Conservation (phyloP, 35 echinoderm and acorn worm species). For the Lytechinus pictus region DNA sequence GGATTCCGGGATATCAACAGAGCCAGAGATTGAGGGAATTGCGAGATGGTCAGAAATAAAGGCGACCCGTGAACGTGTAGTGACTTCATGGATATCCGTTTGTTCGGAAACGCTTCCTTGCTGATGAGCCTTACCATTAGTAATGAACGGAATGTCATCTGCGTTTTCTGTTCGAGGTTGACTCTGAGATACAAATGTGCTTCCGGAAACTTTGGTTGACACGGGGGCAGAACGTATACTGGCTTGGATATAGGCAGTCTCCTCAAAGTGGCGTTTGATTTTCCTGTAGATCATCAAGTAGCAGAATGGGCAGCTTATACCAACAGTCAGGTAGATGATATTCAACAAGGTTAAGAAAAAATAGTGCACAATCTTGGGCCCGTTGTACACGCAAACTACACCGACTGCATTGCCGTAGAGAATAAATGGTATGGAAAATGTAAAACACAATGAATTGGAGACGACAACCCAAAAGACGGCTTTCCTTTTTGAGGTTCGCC, state of each 20-base stretch:
- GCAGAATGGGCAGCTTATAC: not conserved
- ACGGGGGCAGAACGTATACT: not conserved
- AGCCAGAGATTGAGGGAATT: not conserved
- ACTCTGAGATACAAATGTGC: too few species aligned
- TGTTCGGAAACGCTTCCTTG: too few species aligned
- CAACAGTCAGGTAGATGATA: too few species aligned
- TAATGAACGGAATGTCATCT: too few species aligned
- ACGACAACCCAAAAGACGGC: not conserved
- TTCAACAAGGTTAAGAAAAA: too few species aligned
- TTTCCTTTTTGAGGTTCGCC: not conserved
- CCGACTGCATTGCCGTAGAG: not conserved
- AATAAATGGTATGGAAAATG: not conserved
- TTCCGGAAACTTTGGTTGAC: not conserved
- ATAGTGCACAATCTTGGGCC: not conserved
- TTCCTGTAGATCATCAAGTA: not conserved
- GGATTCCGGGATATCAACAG: not conserved
- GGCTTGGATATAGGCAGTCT: not conserved
- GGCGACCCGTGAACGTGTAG: too few species aligned
- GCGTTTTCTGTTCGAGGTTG: too few species aligned
- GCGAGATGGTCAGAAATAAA: not conserved
- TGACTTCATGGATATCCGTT: too few species aligned
- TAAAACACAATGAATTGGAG: not conserved
- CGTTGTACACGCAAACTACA: not conserved
- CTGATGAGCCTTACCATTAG: too few species aligned
- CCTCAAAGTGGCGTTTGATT: not conserved